Evolutionary conservation across 2,113 vertebrate species (phyloP), one percentile per base, ranked within the genome.

Genomic region (Micronycteris hirsuta): DNA sequence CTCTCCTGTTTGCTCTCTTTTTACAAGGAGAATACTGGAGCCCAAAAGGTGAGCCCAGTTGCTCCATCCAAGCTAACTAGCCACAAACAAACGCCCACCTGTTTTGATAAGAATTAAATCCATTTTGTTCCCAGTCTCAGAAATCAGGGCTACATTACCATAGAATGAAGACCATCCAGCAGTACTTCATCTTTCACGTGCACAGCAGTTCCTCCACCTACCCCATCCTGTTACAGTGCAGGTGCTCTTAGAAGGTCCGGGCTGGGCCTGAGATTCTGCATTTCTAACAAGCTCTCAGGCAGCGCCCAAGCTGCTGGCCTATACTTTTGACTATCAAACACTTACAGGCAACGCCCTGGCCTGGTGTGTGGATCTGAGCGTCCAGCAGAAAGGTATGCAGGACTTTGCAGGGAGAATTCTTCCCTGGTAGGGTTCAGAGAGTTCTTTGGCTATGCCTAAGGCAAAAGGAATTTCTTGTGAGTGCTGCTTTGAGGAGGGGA

Each of bases 371-470:
- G 10, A 41, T 31, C 52, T 16, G 2, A 71, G 43, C 13, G n/a
- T 96, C 36, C 16, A 93, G 24, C 33, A 96, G 41, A 38, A 91
- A 86, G 61, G 15, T 31, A 36, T 52, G 28, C 11, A 70, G 24
- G 8, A 73, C 10, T 88, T 86, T 56, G 61, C 28, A 74, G 6
- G 0, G 13, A 71, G 33, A 67, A 61, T 73, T 86, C 68, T 68
- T 65, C 93, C 41, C 54, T 82, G 16, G 26, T 47, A 65, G 22
- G 47, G 3, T 84, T 77, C 2, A 63, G 63, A 87, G 31, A 94
- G 85, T 65, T 95, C 26, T 80, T 92, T 85, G 73, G 54, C 73
- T 82, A 13, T 91, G 47, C 16, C 38, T 93, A 54, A 78, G 81
- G 41, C 6, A 33, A 77, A 38, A 10, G 80, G 20, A 84, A 92